A percentile compares a stretch with the other conserved stretches of the same genome.
Evolutionary conservation across 2,113 vertebrate species (phyloP).

Genomic region (Callospermophilus lateralis): DNA sequence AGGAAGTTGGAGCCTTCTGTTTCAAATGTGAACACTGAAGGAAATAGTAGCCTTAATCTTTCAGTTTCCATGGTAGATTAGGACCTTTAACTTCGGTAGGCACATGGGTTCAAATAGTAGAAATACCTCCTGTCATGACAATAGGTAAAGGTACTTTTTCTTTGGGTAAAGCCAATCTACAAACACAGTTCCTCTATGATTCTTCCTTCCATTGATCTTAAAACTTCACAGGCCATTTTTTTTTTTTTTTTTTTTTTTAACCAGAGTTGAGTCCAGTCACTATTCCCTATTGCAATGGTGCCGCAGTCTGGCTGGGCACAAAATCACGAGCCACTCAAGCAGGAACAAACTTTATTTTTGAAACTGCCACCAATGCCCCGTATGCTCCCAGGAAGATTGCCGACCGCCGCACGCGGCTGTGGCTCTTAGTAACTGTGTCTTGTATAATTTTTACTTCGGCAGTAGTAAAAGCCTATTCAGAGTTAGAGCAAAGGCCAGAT

Average conservation of each 20-base stretch:
- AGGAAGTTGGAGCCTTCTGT: not conserved
- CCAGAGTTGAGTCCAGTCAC: not conserved
- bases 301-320: too few species aligned
- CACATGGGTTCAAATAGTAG: not conserved
- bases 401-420: too few species aligned
- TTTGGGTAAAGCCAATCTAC: not conserved
- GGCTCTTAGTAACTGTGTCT: not conserved
- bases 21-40: not conserved
- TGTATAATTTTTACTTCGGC: not conserved
- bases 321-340: too few species aligned
- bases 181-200: not conserved
- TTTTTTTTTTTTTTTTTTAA: not conserved
- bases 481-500: not conserved
- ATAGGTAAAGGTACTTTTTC: not conserved
- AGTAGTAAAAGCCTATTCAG: not conserved
- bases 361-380: too few species aligned
- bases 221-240: not conserved
- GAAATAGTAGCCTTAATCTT: not conserved
- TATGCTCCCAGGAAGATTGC: too few species aligned
- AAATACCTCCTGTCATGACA: not conserved
- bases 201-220: not conserved
- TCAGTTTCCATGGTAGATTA: not conserved
- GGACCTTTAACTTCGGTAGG: not conserved
- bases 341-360: too few species aligned
- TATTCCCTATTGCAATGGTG: not conserved